phyloP scores from a whole-genome alignment of 2,888 invertebrate species.

The Crepidodera aurea region DNA sequence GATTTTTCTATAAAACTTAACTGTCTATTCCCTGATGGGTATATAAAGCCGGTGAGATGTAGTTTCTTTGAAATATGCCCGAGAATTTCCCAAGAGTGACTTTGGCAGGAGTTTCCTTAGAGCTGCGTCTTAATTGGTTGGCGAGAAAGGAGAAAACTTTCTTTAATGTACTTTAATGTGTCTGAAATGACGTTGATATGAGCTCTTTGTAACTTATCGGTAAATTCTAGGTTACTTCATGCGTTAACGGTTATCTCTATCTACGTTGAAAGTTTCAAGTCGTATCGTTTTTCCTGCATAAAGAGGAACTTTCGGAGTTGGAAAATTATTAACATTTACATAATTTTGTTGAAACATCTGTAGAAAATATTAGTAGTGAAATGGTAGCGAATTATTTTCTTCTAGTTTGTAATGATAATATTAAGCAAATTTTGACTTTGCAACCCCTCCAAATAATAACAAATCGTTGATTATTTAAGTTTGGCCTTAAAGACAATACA shows the following conservation, averaged over 20 bases:
- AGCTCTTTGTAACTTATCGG: conserved; percentile 16
- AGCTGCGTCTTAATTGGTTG: conserved; percentile 4
- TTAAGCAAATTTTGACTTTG: too few species aligned
- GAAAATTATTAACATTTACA: background rate
- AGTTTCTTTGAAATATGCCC: background rate
- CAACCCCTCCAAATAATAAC: too few species aligned
- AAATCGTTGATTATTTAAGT: too few species aligned
- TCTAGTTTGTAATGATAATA: too few species aligned
- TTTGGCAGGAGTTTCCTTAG: conserved; percentile 2
- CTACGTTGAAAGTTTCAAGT: background rate
- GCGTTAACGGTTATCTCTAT: conserved; percentile 13
- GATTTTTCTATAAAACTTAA: too few species aligned
- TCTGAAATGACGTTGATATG: conserved; percentile 10
- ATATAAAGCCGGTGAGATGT: background rate
- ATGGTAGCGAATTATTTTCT: too few species aligned
- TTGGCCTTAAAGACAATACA: too few species aligned
- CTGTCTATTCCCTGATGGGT: too few species aligned
- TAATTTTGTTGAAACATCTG: background rate
- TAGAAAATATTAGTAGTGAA: background rate
- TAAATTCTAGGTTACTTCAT: conserved; percentile 5
- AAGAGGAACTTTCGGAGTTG: background rate
- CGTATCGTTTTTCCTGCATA: conserved; percentile 1
- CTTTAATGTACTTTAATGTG: conserved; percentile 2
- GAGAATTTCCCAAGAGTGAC: conserved; percentile 25
- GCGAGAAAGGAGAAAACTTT: conserved; percentile 8